Base-by-base conservation (phyloP, 2,113 vertebrate species). In the Pseudorectes ferrugineus region DNA sequence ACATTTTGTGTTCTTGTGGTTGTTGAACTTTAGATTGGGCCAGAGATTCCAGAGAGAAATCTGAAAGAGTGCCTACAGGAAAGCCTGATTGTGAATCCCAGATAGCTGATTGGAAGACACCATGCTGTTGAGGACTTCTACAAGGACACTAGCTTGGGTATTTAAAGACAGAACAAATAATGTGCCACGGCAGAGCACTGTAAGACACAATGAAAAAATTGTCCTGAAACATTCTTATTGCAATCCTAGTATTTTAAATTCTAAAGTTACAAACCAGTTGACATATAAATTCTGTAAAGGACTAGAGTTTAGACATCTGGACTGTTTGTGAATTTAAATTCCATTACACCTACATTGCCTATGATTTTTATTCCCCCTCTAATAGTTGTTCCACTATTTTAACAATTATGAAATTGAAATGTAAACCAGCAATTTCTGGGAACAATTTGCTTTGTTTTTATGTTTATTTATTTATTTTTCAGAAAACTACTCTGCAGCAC, bases 401-500 rank as follows among this genome's bases (percentile, higher is more conserved):
- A 66, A 28, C 6, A 65, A 16, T 40, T 20, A 43, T 25, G 79
- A 77, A 78, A 89, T 7, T 59, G 20, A 88, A 78, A 78, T 35
- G 9, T 43, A 92, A 85, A 54, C 38, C 63, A 76, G 29, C 10
- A 82, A 43, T 76, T 93, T 81, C 70, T 82, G 29, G 42, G 49
- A 91, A 82, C 8, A 66, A 45, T 42, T 78, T 73, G 6, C 12
- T 80, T 85, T 79, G 28, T 6, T 24, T 65, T 78, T 62, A 20
- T 28, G 23, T 61, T 74, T 84, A 14, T 82, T 88, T 89, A 76
- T 83, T 80, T 92, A 70, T 80, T 94, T 95, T 79, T 45, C 58
- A 36, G 42, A 80, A 94, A 85, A 80, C 66, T 88, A 28, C 92
- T 95, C 81, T 93, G 81, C 59, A 94, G 96, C 94, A 86, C 93